phyloP scores from a whole-genome alignment of 2,888 invertebrate species.

The Archips crataeganus region DNA sequence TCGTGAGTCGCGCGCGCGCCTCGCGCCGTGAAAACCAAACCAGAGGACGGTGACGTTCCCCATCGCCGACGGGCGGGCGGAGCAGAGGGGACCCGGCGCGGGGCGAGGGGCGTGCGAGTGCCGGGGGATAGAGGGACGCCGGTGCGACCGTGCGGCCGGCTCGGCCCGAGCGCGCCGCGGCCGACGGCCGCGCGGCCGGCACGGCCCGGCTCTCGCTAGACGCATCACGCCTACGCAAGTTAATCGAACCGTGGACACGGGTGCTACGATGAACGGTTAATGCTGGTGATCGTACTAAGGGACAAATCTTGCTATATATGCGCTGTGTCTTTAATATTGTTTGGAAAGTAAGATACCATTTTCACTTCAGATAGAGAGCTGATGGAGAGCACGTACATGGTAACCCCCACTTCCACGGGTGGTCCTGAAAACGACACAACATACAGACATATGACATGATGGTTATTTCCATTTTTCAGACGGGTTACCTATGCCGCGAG shows the following conservation, averaged over 20 bases:
- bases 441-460: constrained; percentile 57
- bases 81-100: constrained; percentile 58
- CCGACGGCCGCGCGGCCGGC: constrained; percentile 47
- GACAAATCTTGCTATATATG: constrained; percentile 79
- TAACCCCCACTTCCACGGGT: constrained; percentile 93
- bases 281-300: constrained; percentile 82
- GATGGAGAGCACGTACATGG: constrained; percentile 95
- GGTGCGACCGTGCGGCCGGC: constrained; percentile 47
- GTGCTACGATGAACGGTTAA: constrained; percentile 84
- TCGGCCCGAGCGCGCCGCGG: not conserved
- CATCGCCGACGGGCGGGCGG: constrained; percentile 63
- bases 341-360: constrained; percentile 86
- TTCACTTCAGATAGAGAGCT: constrained; percentile 94
- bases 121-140: constrained; percentile 45
- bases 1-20: constrained; percentile 73
- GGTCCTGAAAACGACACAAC: constrained; percentile 88
- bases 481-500: constrained; percentile 21
- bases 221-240: constrained; percentile 62
- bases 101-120: constrained; percentile 60
- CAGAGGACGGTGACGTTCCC: constrained; percentile 74
- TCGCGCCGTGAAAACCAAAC: constrained; percentile 79
- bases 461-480: constrained; percentile 17
- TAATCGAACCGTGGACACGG: constrained; percentile 82
- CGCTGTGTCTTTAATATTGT: constrained; percentile 79
- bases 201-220: constrained; percentile 49